Evolutionary conservation across 2,797 vertebrate genomes (phyloP), one percentile per base, ranked within the genome.

Genomic region (Pelodytes ibericus): DNA sequence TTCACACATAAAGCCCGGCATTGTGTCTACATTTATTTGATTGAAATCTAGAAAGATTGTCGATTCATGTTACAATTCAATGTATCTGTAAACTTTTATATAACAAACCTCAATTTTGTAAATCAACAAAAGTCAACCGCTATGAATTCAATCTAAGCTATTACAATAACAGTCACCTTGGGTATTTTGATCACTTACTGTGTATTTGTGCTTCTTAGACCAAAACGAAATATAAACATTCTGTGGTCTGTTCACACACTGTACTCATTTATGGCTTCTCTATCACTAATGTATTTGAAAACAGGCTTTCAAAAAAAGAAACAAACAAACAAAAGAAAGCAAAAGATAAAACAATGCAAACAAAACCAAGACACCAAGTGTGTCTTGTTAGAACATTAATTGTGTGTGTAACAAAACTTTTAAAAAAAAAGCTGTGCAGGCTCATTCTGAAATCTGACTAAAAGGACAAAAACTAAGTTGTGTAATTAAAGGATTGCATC

Each of bases 141-240:
- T 68, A 64, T 61, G 64, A 39, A 41, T 75, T 53, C 29, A 36
- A 53, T 60, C 41, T 56, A 26, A 44, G 56, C 57, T 39, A 68
- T 68, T 75, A 60, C 64, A 75, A 60, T 68, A 68, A 75, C 56
- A 60, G 65, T 49, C 65, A 58, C 57, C 73, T 61, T 75, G 65
- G 57, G 73, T 68, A 75, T 75, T 75, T 61, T 61, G 22, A 69
- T 68, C 73, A 61, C 73, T 51, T 51, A 58, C 72, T 68, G 73
- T 69, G 73, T 75, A 60, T 75, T 75, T 75, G 63, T 68, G 65
- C 73, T 65, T 75, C 73, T 75, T 41, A 75, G 56, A 75, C 64
- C 73, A 74, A 66, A 67, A 67, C 51, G 39, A 47, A 57, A 60
- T 58, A 74, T 66, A 74, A 74, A 74, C 72, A 74, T 59, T 74